Evolutionary conservation across 2,797 vertebrate genomes (phyloP).

Genomic region (Prionace glauca): DNA sequence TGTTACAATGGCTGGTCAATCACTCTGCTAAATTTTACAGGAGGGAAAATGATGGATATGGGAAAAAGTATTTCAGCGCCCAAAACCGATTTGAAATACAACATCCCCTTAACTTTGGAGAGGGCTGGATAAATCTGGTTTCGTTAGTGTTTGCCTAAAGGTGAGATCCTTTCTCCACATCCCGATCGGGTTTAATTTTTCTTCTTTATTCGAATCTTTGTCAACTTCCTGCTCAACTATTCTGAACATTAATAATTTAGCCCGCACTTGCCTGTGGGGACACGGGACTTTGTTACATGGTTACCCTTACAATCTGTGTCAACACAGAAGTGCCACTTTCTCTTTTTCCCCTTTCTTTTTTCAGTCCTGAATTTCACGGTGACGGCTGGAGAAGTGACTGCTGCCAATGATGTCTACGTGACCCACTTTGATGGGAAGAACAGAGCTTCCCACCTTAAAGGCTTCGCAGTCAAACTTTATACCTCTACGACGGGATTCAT

Average conservation of each 20-base stretch:
- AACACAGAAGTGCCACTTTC: neutral
- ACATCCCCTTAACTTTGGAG: conserved; percentile 39
- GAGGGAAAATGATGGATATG: conserved; percentile 41
- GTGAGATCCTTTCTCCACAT: conserved; percentile 31
- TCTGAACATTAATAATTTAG: conserved; percentile 43
- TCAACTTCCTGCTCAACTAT: conserved; percentile 38
- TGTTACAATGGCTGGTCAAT: conserved; percentile 39
- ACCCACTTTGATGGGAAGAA: conserved; percentile 17
- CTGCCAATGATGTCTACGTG: neutral
- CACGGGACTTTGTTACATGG: conserved; percentile 38
- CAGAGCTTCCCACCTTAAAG: neutral
- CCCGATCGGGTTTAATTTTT: conserved; percentile 40
- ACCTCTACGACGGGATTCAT: neutral
- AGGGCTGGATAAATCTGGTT: conserved; percentile 41
- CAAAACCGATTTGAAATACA: neutral
- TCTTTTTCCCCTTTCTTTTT: neutral
- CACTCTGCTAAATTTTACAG: conserved; percentile 46
- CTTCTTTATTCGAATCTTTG: conserved; percentile 41
- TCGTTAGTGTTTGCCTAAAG: conserved; percentile 40
- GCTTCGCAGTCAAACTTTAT: neutral
- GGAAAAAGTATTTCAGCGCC: conserved; percentile 36
- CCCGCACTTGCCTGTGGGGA: conserved; percentile 40
- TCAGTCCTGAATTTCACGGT: conserved; percentile 19
- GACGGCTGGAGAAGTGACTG: neutral
- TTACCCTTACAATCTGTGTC: conserved; percentile 39